Percentiles rank a stretch among this genome's conserved stretches.
phyloP scores from a whole-genome alignment of 2,113 vertebrate species.

The Crypturellus undulatus region DNA sequence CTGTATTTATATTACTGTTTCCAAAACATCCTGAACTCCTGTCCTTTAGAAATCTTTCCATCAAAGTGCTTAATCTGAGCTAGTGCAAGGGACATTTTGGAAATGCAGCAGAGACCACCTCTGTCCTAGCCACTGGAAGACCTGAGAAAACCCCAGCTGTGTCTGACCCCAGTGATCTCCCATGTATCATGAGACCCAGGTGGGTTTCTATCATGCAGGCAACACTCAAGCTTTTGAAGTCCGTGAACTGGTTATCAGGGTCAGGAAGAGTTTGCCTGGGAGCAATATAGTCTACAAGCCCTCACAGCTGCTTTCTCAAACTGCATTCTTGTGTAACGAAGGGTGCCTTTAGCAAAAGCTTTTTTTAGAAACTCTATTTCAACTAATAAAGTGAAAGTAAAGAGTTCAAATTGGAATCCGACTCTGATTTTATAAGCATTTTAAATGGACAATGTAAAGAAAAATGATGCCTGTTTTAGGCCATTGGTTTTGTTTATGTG shows the following conservation, averaged over 20 bases:
- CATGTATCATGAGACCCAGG: not conserved
- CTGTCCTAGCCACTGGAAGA: not conserved
- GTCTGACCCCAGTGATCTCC: not conserved
- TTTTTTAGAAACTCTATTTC: not conserved
- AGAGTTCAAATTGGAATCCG: not conserved
- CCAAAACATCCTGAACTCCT: not conserved
- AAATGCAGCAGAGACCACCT: not conserved
- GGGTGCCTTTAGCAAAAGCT: not conserved
- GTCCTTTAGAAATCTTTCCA: not conserved
- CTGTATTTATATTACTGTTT: not conserved
- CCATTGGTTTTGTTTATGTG: not conserved
- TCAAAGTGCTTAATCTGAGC: not conserved
- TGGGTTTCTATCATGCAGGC: not conserved
- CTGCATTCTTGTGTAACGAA: not conserved
- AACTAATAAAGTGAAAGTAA: not conserved
- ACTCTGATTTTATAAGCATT: not conserved
- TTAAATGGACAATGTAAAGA: not conserved
- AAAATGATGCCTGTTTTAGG: not conserved
- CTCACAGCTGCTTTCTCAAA: not conserved
- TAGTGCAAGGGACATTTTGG: not conserved
- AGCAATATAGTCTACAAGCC: not conserved
- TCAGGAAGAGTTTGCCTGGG: not conserved
- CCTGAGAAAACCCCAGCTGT: not conserved
- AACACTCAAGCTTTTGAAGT: not conserved
- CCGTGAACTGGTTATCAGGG: not conserved